A percentile compares a stretch with the other conserved stretches of the same genome.
Conservation (phyloP, 2,113 vertebrate species). For the Oxygymnocypris stewartii region DNA sequence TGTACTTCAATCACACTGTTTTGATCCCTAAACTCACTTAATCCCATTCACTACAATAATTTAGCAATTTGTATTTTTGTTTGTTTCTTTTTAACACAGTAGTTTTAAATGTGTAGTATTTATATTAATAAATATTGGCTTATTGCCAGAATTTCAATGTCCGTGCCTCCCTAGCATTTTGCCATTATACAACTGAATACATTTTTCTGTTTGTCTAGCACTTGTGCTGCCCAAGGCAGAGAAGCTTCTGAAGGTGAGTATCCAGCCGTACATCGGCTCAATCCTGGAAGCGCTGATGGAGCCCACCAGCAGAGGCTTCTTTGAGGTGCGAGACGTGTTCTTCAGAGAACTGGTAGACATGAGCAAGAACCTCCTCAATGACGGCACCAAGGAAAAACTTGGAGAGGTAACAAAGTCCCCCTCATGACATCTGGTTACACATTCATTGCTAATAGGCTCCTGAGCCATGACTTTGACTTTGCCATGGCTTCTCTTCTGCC, state of each 20-base stretch:
- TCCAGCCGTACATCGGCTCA: slow-evolving; percentile 92
- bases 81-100: neutral
- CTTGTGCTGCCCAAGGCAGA: slow-evolving; percentile 89
- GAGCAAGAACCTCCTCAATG: slow-evolving; percentile 91
- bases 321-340: slow-evolving; percentile 89
- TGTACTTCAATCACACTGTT: neutral
- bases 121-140: neutral
- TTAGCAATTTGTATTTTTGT: too few species aligned
- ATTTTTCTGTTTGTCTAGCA: slow-evolving; percentile 64
- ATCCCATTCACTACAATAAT: neutral
- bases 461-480: neutral
- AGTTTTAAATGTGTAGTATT: neutral
- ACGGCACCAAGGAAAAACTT: slow-evolving; percentile 84
- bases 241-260: slow-evolving; percentile 83
- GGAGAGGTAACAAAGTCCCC: slow-evolving; percentile 78
- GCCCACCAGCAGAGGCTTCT: slow-evolving; percentile 93
- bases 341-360: slow-evolving; percentile 93
- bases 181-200: neutral
- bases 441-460: neutral
- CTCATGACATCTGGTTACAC: neutral
- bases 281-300: slow-evolving; percentile 97
- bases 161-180: neutral
- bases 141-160: neutral
- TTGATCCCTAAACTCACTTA: neutral
- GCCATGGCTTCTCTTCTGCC: neutral